Base-by-base conservation (phyloP, 2,113 vertebrate species). In the Spea bombifrons region DNA sequence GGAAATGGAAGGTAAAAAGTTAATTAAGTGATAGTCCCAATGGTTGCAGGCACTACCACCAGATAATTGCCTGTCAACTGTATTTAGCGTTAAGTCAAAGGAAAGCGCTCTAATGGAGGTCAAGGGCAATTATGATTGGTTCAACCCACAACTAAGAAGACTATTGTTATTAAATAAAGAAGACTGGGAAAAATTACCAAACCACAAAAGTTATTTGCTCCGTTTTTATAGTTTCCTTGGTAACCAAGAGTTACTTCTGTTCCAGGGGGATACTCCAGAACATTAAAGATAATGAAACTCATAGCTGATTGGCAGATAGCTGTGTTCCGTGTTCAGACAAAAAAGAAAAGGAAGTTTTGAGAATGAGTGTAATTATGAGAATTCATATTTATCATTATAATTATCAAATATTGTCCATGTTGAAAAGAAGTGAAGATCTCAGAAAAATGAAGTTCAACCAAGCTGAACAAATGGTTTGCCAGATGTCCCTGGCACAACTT, bases 61-160 rank as follows among this genome's bases (percentile, higher is more conserved):
- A 73, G 64, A 74, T 80, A 80, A 80, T 80, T 80, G 78, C 78
- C 78, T 80, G 78, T 80, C 78, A 80, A 74, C 64, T 80, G 64
- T 80, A 68, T 71, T 80, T 80, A 80, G 64, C 73, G 78, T 74
- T 74, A 59, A 74, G 78, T 66, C 65, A 59, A 68, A 80, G 12
- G 78, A 74, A 80, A 44, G 44, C 50, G 44, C 46, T 74, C 46
- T 74, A 80, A 80, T 74, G 47, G 64, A 80, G 78, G 78, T 80
- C 78, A 80, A 80, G 78, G 78, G 71, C 71, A 69, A 44, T 61
- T 68, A 53, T 80, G 71, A 80, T 49, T 4, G 63, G 71, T 61
- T 48, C 52, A 61, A 10, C 64, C 71, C 52, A 59, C 53, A 49
- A 67, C 50, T 47, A 74, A 12, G 52, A 45, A 30, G 50, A 59